Evolutionary conservation across 2,888 invertebrate species (phyloP).

Genomic region (Siphlonurus alternatus): DNA sequence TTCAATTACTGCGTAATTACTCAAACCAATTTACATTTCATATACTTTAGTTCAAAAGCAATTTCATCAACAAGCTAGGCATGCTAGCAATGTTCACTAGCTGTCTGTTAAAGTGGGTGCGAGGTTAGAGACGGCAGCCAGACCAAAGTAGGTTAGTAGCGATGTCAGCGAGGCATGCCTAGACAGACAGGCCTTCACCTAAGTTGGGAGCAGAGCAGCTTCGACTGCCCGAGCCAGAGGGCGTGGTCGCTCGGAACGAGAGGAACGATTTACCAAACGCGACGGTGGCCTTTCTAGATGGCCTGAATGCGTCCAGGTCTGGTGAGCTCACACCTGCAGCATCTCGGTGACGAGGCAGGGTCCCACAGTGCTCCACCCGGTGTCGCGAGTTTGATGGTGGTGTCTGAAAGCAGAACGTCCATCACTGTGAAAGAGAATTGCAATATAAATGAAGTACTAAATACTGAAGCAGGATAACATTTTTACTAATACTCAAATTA

Average conservation of each 20-base stretch:
- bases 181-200: slow-evolving; percentile 41
- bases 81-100: too few species aligned
- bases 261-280: slow-evolving; percentile 49
- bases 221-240: slow-evolving; percentile 27
- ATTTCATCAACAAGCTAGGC: too few species aligned
- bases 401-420: slow-evolving; percentile 34
- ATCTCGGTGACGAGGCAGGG: slow-evolving; percentile 54
- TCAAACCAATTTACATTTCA: too few species aligned
- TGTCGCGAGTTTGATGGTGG: slow-evolving; percentile 59
- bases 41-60: too few species aligned
- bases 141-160: not conserved
- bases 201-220: slow-evolving; percentile 83
- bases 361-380: slow-evolving; percentile 41
- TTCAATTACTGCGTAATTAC: too few species aligned
- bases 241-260: slow-evolving; percentile 20
- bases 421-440: not conserved
- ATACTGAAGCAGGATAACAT: not conserved
- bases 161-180: slow-evolving; percentile 14
- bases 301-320: slow-evolving; percentile 10
- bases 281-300: slow-evolving; percentile 23
- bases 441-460: not conserved
- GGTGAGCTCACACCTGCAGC: slow-evolving; percentile 21
- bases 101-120: too few species aligned
- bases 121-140: too few species aligned
- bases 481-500: not conserved